A percentile compares a stretch with the other conserved stretches of the same genome.
Evolutionary conservation across 2,113 vertebrate species (phyloP).

Genomic region (Chlamydotis undulata): DNA sequence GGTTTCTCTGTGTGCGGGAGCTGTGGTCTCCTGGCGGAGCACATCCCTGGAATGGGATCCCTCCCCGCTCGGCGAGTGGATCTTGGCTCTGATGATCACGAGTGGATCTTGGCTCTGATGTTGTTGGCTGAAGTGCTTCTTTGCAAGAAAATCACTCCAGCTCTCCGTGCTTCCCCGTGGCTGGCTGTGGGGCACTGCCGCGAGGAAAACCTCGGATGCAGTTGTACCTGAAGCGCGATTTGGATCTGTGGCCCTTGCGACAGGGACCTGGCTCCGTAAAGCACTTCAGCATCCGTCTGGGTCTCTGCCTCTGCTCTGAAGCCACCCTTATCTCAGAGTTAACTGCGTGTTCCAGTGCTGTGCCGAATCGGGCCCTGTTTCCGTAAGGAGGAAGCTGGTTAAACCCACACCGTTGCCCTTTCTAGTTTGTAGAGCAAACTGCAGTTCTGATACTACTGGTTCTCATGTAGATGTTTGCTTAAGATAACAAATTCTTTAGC

Average conservation of each 20-base stretch:
- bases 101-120: neutral
- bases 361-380: neutral
- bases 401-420: neutral
- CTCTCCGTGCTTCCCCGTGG: neutral
- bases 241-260: neutral
- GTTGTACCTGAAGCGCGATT: neutral
- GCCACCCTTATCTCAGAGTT: neutral
- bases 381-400: neutral
- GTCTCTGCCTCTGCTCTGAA: neutral
- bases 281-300: neutral
- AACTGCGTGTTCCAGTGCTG: fast-evolving
- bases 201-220: neutral
- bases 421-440: neutral
- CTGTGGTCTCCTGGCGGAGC: neutral
- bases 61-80: fast-evolving
- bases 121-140: neutral
- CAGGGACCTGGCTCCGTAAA: neutral
- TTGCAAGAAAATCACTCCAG: neutral
- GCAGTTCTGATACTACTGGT: neutral
- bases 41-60: neutral
- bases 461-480: neutral
- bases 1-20: neutral
- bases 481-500: neutral
- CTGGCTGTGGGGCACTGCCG: neutral
- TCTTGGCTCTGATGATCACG: neutral